Conservation (phyloP, 2,797 vertebrate species). For the Potorous gilbertii region DNA sequence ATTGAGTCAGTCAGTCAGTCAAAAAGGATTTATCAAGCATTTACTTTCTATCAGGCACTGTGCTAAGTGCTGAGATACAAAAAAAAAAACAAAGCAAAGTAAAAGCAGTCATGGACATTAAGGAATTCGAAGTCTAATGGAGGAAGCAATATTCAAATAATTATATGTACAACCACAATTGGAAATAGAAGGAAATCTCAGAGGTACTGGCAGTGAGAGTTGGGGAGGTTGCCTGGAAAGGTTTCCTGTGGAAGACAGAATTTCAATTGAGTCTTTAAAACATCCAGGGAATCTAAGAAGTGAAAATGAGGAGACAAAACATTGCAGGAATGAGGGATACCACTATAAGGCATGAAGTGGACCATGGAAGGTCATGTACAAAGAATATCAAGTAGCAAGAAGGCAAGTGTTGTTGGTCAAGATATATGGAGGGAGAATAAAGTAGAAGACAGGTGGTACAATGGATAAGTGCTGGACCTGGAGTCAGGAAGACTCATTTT, state of each 20-base stretch:
- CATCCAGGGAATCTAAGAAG: background rate
- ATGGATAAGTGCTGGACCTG: too few relatives aligned
- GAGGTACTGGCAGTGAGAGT: background rate
- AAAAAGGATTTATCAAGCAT: background rate
- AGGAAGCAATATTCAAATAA: background rate
- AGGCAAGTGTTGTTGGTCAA: background rate
- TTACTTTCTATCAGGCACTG: background rate
- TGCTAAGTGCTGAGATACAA: background rate
- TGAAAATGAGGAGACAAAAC: background rate
- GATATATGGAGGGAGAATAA: background rate
- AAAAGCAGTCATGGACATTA: background rate
- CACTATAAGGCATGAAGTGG: background rate
- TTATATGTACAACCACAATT: background rate
- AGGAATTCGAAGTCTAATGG: background rate
- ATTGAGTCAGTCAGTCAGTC: background rate
- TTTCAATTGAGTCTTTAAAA: background rate
- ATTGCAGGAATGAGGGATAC: background rate
- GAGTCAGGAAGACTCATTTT: background rate
- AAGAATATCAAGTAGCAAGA: background rate
- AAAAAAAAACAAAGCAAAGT: background rate
- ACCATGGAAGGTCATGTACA: background rate
- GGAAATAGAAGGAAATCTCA: background rate
- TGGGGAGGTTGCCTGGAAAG: background rate
- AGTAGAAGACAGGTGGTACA: background rate
- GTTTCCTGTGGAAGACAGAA: background rate